These are phyloP conservation scores for Catostomus latipinnis DNA, from an alignment of 2,797 vertebrate genomes.

Conservation along the genomic window DNA sequence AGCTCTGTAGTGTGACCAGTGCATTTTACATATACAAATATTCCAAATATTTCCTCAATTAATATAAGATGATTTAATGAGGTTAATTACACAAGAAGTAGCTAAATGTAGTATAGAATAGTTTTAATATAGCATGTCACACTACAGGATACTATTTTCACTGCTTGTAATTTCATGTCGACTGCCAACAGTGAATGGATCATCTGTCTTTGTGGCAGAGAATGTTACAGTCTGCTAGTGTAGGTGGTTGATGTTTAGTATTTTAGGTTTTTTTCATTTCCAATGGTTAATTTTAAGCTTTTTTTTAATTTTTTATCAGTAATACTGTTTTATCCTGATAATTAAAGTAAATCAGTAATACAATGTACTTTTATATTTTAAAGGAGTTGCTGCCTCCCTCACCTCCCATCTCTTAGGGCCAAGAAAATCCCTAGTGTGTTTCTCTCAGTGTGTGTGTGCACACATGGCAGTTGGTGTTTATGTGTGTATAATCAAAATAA, in stretches of 20 bases:
- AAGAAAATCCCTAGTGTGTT: slow-evolving; percentile 23
- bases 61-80: no score
- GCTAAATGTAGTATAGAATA: no score
- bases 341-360: neutral
- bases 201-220: neutral
- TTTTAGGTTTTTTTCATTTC: neutral
- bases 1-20: no score
- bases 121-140: no score
- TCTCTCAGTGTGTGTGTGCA: slow-evolving; percentile 15
- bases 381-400: neutral
- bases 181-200: neutral
- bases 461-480: slow-evolving; percentile 16
- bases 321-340: neutral
- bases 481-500: slow-evolving; percentile 22
- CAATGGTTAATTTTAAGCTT: neutral
- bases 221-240: neutral
- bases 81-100: no score
- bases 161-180: no score
- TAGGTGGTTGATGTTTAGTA: neutral
- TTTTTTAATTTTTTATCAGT: neutral
- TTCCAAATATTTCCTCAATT: no score
- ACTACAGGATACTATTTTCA: no score
- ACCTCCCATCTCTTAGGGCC: slow-evolving; percentile 21
- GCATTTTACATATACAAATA: no score
- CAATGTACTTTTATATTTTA: slow-evolving; percentile 12